Percentiles rank a stretch among this genome's conserved stretches.
Conservation (phyloP, 2,888 invertebrate species). For the Polietes domitor region DNA sequence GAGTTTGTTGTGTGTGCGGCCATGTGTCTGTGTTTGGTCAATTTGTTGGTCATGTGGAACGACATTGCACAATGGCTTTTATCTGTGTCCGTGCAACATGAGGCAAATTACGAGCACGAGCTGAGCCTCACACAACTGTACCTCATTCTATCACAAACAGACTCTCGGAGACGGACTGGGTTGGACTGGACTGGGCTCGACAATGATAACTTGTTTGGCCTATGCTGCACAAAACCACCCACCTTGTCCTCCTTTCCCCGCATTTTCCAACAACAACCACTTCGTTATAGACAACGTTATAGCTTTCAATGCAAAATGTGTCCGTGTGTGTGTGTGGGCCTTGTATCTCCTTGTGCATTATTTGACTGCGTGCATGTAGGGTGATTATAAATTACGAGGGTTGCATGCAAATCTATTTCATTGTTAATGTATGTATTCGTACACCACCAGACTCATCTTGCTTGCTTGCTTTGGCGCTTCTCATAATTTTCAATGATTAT, state of each 20-base stretch:
- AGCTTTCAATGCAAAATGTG: not conserved
- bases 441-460: not conserved
- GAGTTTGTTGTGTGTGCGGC: slow-evolving; percentile 29
- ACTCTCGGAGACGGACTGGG: too few relatives aligned
- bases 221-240: not conserved
- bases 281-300: slow-evolving; percentile 30
- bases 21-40: slow-evolving; percentile 20
- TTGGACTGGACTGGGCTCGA: not conserved
- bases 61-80: slow-evolving; percentile 30
- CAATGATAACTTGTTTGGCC: slow-evolving; percentile 17
- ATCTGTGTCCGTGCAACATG: slow-evolving; percentile 34
- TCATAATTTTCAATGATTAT: slow-evolving; percentile 41
- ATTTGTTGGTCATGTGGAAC: slow-evolving; percentile 31
- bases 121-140: slow-evolving; percentile 19
- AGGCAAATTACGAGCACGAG: slow-evolving; percentile 9
- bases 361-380: not conserved
- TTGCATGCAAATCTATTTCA: slow-evolving; percentile 40
- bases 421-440: not conserved
- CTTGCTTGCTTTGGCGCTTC: slow-evolving; percentile 9
- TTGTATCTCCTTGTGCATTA: not conserved
- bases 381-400: slow-evolving; percentile 42
- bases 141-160: not conserved
- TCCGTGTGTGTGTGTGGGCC: not conserved
- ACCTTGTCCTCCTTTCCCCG: not conserved
- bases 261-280: slow-evolving; percentile 20